Base-by-base conservation (phyloP, 1,140 invertebrate species). In the Scaptodrosophila lebanonensis region DNA sequence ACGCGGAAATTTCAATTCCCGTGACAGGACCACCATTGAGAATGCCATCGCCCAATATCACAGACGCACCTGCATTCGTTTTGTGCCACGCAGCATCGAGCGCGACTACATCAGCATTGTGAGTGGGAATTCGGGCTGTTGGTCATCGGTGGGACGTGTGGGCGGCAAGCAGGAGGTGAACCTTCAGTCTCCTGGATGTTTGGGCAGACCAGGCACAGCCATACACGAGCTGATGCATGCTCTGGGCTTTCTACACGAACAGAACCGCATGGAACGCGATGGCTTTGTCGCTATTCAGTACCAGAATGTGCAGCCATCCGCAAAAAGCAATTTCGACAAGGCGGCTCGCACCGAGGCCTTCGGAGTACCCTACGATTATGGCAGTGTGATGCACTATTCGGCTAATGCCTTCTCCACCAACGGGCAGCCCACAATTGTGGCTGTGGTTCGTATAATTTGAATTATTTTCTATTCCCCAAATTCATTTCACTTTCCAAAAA, bases 201-300 rank as follows among this genome's bases (percentile, higher is more conserved):
- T 95, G 0, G 87, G 88, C 1, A 92, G 92, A 57, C 91, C 93
- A 30, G 92, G 93, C 2, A 94, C 93, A 0, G 89, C 93, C n/a
- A 87, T 94, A 20, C 95, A 97, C 68, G 95, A 97, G 84, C 85
- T 97, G 59, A 93, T 96, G 89, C 95, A 97, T 65, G 92, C 93
- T 0, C 69, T 94, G 12, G 95, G 95, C 0, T 96, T 97, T 85
- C 89, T 94, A 75, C 95, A 97, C 83, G 95, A 97, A 75, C 95
- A 97, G 79, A 95, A 92, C 65, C 89, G 95, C 16, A 89, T 87
- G 17, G 95, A 97, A 62, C 87, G 95, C 11, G 95, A 96, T 69
- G 87, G 91, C 16, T 94, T 89, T 71, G 91, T 97, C 0, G 88
- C 75, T 2, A 91, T 97, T 15, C 86, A 91, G 25, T 95, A 91